Conservation (phyloP, 2,797 vertebrate species). For the Crypturellus tataupa region DNA sequence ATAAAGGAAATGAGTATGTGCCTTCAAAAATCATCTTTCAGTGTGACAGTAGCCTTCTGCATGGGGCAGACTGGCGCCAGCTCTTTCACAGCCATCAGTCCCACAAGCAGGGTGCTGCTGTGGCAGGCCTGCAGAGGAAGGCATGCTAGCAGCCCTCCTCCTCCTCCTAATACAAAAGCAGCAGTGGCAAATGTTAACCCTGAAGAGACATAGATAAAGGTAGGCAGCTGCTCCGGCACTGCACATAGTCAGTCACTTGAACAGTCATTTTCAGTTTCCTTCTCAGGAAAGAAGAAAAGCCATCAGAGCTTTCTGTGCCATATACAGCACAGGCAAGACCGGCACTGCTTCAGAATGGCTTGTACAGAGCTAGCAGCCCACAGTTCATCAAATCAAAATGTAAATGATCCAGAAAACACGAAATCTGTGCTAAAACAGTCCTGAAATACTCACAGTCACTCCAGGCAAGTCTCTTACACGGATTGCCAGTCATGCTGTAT, state of each 20-base stretch:
- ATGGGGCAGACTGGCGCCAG: neutral
- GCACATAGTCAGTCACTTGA: neutral
- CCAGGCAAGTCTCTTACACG: conserved; percentile 15
- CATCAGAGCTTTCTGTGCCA: too few relatives aligned
- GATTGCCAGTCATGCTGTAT: neutral
- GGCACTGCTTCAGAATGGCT: neutral
- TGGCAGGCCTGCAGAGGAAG: neutral
- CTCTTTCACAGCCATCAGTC: neutral
- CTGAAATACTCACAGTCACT: conserved; percentile 59
- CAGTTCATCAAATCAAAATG: neutral
- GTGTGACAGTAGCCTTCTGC: neutral
- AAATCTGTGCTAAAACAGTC: neutral
- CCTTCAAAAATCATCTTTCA: neutral
- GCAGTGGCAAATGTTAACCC: conserved; percentile 9
- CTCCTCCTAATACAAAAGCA: neutral
- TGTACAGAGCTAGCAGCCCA: neutral
- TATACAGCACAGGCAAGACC: neutral
- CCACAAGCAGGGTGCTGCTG: neutral
- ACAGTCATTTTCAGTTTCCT: neutral
- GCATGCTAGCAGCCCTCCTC: neutral
- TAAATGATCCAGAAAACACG: neutral
- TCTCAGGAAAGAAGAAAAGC: neutral
- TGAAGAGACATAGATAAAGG: neutral
- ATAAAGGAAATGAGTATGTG: neutral
- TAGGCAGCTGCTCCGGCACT: neutral